A percentile compares a stretch with the other conserved stretches of the same genome.
These are phyloP conservation scores for Lepus europaeus DNA, from an alignment of 2,113 vertebrate species.

Conservation along the genomic window DNA sequence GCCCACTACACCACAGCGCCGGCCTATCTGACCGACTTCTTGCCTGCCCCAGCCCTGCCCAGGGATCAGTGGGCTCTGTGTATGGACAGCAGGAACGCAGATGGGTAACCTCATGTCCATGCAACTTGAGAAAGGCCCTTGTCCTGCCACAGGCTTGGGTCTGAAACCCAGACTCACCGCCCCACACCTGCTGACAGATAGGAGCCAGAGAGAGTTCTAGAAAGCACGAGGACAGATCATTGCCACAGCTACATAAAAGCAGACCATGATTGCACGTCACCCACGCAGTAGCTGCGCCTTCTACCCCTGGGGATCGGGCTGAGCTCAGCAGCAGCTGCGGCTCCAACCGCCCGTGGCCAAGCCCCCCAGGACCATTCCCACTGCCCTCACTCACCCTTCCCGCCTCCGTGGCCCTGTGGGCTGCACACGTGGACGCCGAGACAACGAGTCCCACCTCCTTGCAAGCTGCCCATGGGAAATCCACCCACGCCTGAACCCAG, in stretches of 20 bases:
- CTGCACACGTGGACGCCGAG: rapidly evolving
- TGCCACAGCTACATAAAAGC: no score
- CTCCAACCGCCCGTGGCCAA: neutral
- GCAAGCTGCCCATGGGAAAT: neutral
- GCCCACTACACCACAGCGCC: no score
- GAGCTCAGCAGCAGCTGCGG: neutral
- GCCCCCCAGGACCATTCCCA: neutral
- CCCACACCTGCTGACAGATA: neutral
- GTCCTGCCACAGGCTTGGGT: neutral
- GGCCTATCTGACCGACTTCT: neutral
- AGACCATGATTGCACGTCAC: rapidly evolving
- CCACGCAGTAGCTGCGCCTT: rapidly evolving
- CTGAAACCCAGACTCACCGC: no score
- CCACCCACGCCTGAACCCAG: no score
- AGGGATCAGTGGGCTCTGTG: rapidly evolving
- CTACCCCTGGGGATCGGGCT: rapidly evolving
- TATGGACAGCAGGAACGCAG: rapidly evolving
- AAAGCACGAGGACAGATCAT: rapidly evolving
- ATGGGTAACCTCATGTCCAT: rapidly evolving
- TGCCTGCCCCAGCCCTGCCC: neutral
- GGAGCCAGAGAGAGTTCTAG: neutral
- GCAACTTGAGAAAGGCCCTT: neutral
- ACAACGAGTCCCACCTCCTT: neutral
- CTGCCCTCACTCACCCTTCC: neutral
- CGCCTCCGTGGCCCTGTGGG: neutral